Evolutionary conservation across 2,113 vertebrate genomes (phyloP), one percentile per base, ranked within the genome.

Genomic region (Steatornis caripensis): DNA sequence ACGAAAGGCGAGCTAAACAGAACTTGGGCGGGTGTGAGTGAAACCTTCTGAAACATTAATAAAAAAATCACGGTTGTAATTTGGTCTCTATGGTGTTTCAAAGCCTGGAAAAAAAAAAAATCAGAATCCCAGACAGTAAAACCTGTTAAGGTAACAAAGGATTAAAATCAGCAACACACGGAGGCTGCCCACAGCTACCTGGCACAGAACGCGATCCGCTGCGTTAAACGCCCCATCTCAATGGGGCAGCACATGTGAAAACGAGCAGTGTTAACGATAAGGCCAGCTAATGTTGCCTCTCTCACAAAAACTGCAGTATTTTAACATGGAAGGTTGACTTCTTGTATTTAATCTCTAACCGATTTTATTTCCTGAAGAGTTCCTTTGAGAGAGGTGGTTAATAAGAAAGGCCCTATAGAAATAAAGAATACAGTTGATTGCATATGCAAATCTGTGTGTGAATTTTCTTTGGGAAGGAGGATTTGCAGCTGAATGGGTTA

Each of bases 401-500:
- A 90, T 89, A 93, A 88, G 90, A 88, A 91, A 72, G 91, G 66
- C 58, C 2, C 89, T 80, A 93, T 75, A 94, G 95, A 97, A 95
- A 92, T 66, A 66, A 91, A 97, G 95, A 97, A 97, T 97, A 58
- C 82, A 64, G 91, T 65, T 94, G 93, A 97, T 96, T 97, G 95
- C 93, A 89, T 90, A 97, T 87, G 83, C 97, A 97, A 96, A 97
- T 97, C 78, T 90, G 74, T 62, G 77, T 54, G 86, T 53, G 84
- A 84, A 65, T 94, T 93, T 97, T 72, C 89, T 90, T 95, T 41
- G 65, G 93, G 89, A 95, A 90, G 94, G 92, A 94, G 95, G 84
- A 95, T 97, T 96, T 97, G 94, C 95, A 97, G 97, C 88, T 95
- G 87, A 97, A 97, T 89, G 95, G 90, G 97, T 97, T 97, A 97